Percentiles rank a stretch among this genome's conserved stretches.
These are phyloP conservation scores for Melinaea marsaeus DNA, from an alignment of 2,888 invertebrate species.

Conservation along the genomic window DNA sequence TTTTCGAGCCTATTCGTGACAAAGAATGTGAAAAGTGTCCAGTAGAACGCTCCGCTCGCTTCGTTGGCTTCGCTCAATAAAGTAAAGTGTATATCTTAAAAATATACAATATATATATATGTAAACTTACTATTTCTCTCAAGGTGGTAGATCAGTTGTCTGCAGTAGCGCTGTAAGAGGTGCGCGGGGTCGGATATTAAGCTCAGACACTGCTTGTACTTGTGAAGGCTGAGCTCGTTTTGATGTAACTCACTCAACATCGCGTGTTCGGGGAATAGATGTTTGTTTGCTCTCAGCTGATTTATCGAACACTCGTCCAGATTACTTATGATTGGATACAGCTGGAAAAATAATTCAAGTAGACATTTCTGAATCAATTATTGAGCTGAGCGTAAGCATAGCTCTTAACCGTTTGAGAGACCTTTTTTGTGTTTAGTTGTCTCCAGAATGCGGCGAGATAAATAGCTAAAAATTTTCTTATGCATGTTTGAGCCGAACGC, in stretches of 20 bases:
- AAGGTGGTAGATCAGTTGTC: constrained; percentile 24
- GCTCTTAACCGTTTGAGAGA: too few relatives aligned
- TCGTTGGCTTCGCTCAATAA: too few relatives aligned
- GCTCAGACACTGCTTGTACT: constrained; percentile 35
- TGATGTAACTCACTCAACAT: constrained; percentile 9
- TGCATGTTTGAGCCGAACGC: too few relatives aligned
- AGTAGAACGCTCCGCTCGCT: too few relatives aligned
- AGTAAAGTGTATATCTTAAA: too few relatives aligned
- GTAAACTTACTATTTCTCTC: constrained; percentile 5
- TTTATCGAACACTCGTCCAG: constrained; percentile 29
- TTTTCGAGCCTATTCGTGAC: too few relatives aligned
- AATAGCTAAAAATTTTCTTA: too few relatives aligned
- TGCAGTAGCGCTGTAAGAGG: constrained; percentile 35
- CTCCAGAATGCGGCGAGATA: too few relatives aligned
- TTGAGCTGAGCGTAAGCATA: too few relatives aligned
- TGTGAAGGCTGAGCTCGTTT: constrained; percentile 8
- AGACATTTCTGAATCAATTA: not conserved
- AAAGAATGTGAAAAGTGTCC: too few relatives aligned
- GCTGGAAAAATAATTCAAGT: constrained; percentile 1
- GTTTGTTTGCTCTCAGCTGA: constrained; percentile 10
- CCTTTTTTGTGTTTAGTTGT: too few relatives aligned
- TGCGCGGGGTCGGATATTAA: constrained; percentile 44
- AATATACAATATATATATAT: too few relatives aligned
- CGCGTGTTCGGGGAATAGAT: constrained; percentile 26
- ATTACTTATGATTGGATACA: not conserved